Evolutionary conservation across 23 tunicate species (phyloP).

Genomic region (Styela clava): DNA sequence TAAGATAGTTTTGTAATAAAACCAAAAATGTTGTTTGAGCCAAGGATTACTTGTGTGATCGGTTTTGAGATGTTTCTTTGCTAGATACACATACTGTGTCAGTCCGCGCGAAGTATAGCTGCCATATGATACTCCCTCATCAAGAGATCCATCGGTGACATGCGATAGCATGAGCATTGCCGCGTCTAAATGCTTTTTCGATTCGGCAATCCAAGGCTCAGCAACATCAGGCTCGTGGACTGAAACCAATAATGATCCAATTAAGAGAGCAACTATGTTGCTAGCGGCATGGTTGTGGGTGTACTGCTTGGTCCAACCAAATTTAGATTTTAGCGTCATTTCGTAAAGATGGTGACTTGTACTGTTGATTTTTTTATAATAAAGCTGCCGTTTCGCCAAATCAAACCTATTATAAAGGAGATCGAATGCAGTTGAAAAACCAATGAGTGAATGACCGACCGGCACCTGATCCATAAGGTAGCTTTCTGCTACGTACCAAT

Average conservation of each 20-base stretch:
- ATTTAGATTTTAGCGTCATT: constrained; percentile 22
- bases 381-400: constrained; percentile 8
- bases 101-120: constrained; percentile 87
- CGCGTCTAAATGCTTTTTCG: constrained; percentile 46
- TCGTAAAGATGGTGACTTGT: constrained; percentile 25
- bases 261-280: constrained; percentile 46
- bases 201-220: constrained; percentile 46
- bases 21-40: constrained; percentile 87
- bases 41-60: constrained; percentile 83
- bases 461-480: constrained; percentile 83
- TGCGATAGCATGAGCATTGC: constrained; percentile 52
- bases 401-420: constrained; percentile 50
- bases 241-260: constrained; percentile 74
- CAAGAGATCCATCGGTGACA: constrained; percentile 79
- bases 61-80: constrained; percentile 53
- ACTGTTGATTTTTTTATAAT: constrained; percentile 45
- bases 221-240: constrained; percentile 42
- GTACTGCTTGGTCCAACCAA: constrained; percentile 84
- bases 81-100: constrained; percentile 72
- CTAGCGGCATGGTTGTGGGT: constrained; percentile 98
- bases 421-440: constrained; percentile 80
- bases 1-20: constrained; percentile 70
- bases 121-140: constrained; percentile 99
- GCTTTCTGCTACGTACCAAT: constrained; percentile 78
- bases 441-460: constrained; percentile 73